Conservation (phyloP, 2,797 vertebrate species). For the Labroides dimidiatus region DNA sequence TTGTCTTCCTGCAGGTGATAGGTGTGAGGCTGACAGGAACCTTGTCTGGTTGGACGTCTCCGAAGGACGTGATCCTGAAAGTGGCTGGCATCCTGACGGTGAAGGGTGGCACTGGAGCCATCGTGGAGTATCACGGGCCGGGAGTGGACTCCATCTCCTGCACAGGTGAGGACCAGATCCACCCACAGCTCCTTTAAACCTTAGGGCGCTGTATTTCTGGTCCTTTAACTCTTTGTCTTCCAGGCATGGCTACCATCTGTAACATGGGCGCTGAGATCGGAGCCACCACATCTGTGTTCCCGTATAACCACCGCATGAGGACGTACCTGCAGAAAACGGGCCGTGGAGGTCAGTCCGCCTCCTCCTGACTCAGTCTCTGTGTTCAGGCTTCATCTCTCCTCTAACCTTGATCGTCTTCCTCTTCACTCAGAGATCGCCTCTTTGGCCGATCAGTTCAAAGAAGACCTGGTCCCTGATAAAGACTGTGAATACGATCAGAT, state of each 20-base stretch:
- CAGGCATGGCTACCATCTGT: slow-evolving; percentile 98
- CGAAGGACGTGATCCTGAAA: slow-evolving; percentile 96
- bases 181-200: too few relatives aligned
- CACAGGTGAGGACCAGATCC: slow-evolving; percentile 76
- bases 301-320: slow-evolving; percentile 94
- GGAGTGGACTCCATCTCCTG: slow-evolving; percentile 97
- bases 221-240: neutral
- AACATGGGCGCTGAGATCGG: slow-evolving; percentile 99
- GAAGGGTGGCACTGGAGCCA: slow-evolving; percentile 95
- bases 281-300: slow-evolving; percentile 95
- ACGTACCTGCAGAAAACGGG: slow-evolving; percentile 94
- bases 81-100: slow-evolving; percentile 96
- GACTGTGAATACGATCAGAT: slow-evolving; percentile 94
- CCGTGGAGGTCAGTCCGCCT: slow-evolving; percentile 87
- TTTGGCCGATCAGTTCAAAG: slow-evolving; percentile 87
- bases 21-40: slow-evolving; percentile 93
- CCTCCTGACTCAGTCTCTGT: neutral
- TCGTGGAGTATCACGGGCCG: slow-evolving; percentile 95
- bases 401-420: slow-evolving; percentile 1
- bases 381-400: neutral
- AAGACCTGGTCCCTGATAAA: slow-evolving; percentile 90
- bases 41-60: slow-evolving; percentile 95
- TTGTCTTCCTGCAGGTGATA: slow-evolving; percentile 83
- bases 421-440: slow-evolving; percentile 83
- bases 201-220: neutral